Evolutionary conservation across 2,888 invertebrate genomes (phyloP).

Genomic region (Pecten maximus): DNA sequence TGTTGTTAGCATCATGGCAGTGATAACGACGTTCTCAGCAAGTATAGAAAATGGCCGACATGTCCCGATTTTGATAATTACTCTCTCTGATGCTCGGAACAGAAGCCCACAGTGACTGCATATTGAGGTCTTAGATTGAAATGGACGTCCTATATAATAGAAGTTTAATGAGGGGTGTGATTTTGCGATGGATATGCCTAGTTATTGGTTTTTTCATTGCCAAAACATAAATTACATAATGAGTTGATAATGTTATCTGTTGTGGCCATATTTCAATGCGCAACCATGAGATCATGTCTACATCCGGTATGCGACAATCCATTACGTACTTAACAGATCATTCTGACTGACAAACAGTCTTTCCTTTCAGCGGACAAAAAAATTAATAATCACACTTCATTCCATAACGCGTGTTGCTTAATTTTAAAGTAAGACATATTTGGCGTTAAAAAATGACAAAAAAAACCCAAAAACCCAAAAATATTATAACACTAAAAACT

Average conservation of each 20-base stretch:
- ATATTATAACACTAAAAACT: too few species aligned
- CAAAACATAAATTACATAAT: conserved; percentile 2
- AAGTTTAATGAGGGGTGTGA: background rate
- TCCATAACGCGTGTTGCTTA: too few species aligned
- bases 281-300: background rate
- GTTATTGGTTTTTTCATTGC: background rate
- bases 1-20: too few species aligned
- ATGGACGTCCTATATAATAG: background rate
- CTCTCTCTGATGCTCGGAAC: background rate
- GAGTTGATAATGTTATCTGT: background rate
- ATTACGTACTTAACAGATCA: too few species aligned
- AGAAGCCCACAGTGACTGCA: background rate
- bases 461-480: too few species aligned
- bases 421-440: too few species aligned
- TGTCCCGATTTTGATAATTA: background rate
- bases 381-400: too few species aligned
- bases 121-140: background rate
- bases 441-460: too few species aligned
- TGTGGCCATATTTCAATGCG: background rate
- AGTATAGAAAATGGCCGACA: background rate
- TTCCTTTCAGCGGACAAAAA: too few species aligned
- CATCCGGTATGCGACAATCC: background rate
- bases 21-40: background rate
- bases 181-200: background rate
- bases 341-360: too few species aligned